Evolutionary conservation across 2,113 vertebrate genomes (phyloP).

Genomic region (Elachura formosa): DNA sequence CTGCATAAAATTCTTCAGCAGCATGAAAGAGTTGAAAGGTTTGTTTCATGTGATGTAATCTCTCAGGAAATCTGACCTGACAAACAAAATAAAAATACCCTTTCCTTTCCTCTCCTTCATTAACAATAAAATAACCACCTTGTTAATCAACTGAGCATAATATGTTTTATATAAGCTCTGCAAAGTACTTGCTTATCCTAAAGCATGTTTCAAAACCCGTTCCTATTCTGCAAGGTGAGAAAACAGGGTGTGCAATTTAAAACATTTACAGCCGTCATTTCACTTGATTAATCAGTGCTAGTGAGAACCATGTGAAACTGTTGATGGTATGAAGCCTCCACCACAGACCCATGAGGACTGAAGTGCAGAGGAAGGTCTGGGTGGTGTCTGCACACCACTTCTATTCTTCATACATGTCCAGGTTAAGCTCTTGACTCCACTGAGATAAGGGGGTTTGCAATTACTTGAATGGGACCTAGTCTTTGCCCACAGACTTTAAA

Average conservation of each 20-base stretch:
- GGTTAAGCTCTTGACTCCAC: neutral
- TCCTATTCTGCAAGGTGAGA: neutral
- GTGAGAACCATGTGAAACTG: neutral
- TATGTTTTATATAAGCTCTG: neutral
- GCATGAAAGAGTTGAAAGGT: slow-evolving; percentile 4
- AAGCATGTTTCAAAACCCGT: neutral
- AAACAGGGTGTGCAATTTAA: neutral
- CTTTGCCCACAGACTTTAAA: neutral
- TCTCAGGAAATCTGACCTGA: slow-evolving; percentile 14
- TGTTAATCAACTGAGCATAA: neutral
- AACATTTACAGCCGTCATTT: neutral
- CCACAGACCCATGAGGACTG: fast-evolving
- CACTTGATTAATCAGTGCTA: neutral
- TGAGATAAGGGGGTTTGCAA: neutral
- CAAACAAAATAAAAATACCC: slow-evolving; percentile 29
- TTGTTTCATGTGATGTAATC: slow-evolving; percentile 6
- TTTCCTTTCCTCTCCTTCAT: neutral
- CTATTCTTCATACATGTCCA: neutral
- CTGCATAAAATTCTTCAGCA: slow-evolving; percentile 14
- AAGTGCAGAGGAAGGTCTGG: neutral
- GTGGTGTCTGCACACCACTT: neutral
- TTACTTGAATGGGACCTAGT: neutral
- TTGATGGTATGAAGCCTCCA: neutral
- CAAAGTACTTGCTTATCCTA: neutral
- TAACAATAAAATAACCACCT: slow-evolving; percentile 20